A percentile compares a stretch with the other conserved stretches of the same genome.
Conservation (phyloP, 2,113 vertebrate species). For the Cyrtonyx montezumae region DNA sequence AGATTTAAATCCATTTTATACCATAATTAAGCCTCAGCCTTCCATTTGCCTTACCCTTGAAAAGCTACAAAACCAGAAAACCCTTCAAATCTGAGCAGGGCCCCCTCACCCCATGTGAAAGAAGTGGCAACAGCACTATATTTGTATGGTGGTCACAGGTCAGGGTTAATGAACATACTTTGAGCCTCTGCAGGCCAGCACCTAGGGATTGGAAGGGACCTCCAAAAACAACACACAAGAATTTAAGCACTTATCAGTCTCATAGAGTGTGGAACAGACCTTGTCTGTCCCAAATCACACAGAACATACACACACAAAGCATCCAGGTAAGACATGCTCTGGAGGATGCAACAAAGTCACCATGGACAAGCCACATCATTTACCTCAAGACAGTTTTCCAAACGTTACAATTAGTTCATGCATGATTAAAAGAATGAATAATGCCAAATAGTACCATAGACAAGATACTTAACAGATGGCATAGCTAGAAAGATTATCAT, state of each 20-base stretch:
- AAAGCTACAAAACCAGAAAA: slow-evolving; percentile 44
- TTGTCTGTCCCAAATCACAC: not conserved
- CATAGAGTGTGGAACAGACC: not conserved
- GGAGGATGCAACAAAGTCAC: rapidly evolving
- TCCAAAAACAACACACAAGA: not conserved
- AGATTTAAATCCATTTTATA: not conserved
- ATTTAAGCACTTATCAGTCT: not conserved
- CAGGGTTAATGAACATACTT: not conserved
- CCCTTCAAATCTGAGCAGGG: not conserved
- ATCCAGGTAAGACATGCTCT: rapidly evolving
- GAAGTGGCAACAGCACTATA: not conserved
- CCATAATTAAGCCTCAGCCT: not conserved
- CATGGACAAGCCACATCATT: rapidly evolving
- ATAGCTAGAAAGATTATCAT: too few species aligned
- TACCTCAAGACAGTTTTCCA: not conserved
- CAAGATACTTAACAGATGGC: too few species aligned
- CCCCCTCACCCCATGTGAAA: not conserved
- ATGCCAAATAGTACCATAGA: too few species aligned
- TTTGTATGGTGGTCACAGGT: not conserved
- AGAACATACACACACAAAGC: not conserved
- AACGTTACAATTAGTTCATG: not conserved
- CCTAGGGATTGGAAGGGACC: too few species aligned
- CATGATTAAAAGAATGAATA: too few species aligned
- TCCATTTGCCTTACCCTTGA: not conserved
- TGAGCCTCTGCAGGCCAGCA: too few species aligned